These are phyloP conservation scores for Chloroceryle amazona DNA, from an alignment of 2,797 vertebrate genomes.

Conservation along the genomic window DNA sequence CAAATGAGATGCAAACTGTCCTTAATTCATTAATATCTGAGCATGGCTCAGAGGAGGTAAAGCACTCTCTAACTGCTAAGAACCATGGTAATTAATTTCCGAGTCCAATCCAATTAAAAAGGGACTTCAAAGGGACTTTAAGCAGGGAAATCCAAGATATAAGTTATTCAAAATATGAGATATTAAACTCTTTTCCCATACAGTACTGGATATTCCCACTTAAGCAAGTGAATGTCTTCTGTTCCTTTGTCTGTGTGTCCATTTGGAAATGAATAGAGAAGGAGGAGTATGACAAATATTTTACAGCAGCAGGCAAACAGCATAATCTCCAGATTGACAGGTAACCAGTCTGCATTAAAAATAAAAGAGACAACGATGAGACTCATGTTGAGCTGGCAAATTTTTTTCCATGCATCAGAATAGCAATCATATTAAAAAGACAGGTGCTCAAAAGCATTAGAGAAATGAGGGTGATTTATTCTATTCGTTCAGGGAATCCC, in stretches of 20 bases:
- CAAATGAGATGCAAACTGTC: slow-evolving; percentile 49
- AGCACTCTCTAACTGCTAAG: slow-evolving; percentile 1
- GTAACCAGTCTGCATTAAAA: not conserved
- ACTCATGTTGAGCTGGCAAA: not conserved
- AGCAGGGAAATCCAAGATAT: not conserved
- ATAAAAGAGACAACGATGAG: not conserved
- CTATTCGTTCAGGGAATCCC: not conserved
- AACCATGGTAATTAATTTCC: slow-evolving; percentile 55
- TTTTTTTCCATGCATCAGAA: slow-evolving; percentile 1
- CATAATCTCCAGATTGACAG: not conserved
- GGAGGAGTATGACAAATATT: not conserved
- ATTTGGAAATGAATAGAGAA: not conserved
- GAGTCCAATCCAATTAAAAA: slow-evolving; percentile 45
- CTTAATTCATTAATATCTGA: slow-evolving; percentile 56
- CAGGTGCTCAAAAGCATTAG: slow-evolving; percentile 22
- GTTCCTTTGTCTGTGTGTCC: not conserved
- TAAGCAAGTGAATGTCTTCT: not conserved
- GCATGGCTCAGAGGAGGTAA: slow-evolving; percentile 15
- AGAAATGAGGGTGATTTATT: slow-evolving; percentile 53
- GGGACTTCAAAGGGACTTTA: slow-evolving; percentile 45
- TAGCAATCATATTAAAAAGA: slow-evolving; percentile 4
- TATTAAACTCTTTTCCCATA: not conserved
- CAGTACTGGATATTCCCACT: not conserved
- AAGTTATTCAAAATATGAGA: not conserved
- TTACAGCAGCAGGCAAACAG: not conserved